Base-by-base conservation (phyloP, 2,888 invertebrate genomes). In the Gandaritis pyraliata region DNA sequence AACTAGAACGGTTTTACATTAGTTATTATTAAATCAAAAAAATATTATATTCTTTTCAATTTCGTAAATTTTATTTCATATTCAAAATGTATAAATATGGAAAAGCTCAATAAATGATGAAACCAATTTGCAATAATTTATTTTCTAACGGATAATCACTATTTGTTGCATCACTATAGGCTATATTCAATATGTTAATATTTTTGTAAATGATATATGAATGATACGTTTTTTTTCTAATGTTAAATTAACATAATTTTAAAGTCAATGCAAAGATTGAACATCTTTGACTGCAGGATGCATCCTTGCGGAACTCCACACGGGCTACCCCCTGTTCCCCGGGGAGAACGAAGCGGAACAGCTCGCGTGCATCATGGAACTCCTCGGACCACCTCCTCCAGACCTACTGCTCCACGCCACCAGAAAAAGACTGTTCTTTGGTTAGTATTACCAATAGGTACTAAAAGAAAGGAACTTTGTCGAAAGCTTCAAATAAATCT, bases 341-440 rank as follows among this genome's bases (percentile, higher is more conserved):
- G 98, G 98, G 0, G 98, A 98, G 93, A 98, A 98, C 83, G 98
- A 99, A 92, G 96, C 97, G 64, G 99, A 98, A 82, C 98, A 99
- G 88, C 94, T 99, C 69, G 98, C 98, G 58, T 98, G 98, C 90
- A 97, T 98, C 77, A 98, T 99, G 98, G 98, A 99, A 92, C 95
- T 98, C 58, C 93, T 98, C 67, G 98, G 98, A 18, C 93, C 96
- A 70, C 98, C 99, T 2, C 97, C 98, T 1, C 96, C 96, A 61
- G 95, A 96, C 77, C 94, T 98, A 68, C 95, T 98, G 68, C 94
- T 95, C 68, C 95, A 95, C 69, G 98, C 98, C 38, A 96, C 98
- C 0, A 94, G 97, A 80, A 95, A 96, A 83, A 94, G 97, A 72
- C 92, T 97, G 69, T 97, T 97, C 92, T 97, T 97, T 81, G 97